phyloP scores from a whole-genome alignment of 2,888 invertebrate genomes.

The Osedax fenrisi region DNA sequence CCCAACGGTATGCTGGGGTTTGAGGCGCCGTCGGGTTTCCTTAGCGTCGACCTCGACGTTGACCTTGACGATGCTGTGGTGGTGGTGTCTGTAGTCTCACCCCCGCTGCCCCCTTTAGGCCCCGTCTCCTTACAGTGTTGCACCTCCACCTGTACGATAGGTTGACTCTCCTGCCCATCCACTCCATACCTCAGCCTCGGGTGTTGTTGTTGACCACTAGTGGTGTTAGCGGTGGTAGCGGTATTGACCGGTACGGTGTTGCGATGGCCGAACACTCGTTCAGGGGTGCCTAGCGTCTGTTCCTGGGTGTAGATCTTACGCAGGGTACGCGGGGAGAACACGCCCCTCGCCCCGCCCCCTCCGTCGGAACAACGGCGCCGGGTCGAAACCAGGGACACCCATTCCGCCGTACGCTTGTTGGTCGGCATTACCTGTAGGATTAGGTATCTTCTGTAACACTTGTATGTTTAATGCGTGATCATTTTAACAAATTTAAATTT shows the following conservation, averaged over 20 bases:
- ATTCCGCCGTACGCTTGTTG: background rate
- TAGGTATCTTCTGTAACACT: too few relatives aligned
- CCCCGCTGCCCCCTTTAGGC: too few relatives aligned
- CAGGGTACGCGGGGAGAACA: background rate
- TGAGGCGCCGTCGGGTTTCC: constrained; percentile 82
- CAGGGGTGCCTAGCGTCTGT: background rate
- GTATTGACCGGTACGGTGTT: background rate
- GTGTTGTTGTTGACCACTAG: background rate
- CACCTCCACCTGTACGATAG: background rate
- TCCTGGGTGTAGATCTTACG: background rate
- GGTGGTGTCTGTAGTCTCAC: too few relatives aligned
- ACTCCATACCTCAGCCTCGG: background rate
- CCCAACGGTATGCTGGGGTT: constrained; percentile 70
- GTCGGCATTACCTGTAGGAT: background rate
- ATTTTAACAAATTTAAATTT: too few relatives aligned
- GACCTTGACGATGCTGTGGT: too few relatives aligned
- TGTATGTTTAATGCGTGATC: too few relatives aligned
- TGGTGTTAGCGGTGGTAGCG: background rate
- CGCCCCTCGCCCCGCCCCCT: too few relatives aligned
- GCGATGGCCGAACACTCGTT: background rate
- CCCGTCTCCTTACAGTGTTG: background rate
- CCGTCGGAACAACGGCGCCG: background rate
- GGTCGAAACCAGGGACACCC: background rate
- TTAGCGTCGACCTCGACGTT: constrained; percentile 56
- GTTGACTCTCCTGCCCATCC: background rate